These are phyloP conservation scores for Anthopleura xanthogrammica DNA, from an alignment of 92 coral and sea anemone genomes.

Conservation along the genomic window DNA sequence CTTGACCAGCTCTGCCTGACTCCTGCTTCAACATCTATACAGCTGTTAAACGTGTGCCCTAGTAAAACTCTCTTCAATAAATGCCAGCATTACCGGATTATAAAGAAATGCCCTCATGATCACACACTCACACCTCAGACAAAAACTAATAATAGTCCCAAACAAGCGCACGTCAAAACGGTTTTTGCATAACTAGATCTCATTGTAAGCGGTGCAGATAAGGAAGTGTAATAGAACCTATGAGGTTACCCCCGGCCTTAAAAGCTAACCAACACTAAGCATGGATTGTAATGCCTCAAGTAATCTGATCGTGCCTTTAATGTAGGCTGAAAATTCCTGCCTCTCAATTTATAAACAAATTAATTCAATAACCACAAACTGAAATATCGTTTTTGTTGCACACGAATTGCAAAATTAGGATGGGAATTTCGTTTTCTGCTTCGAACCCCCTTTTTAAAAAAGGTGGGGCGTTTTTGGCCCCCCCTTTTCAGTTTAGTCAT, in stretches of 20 bases:
- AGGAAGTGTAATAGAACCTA: not conserved
- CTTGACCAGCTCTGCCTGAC: not conserved
- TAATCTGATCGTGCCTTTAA: constrained; percentile 30
- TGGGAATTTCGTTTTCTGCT: not conserved
- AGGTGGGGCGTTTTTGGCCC: constrained; percentile 13
- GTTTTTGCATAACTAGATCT: constrained; percentile 12
- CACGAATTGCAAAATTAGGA: not conserved
- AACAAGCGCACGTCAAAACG: constrained; percentile 13
- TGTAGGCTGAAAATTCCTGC: constrained; percentile 12
- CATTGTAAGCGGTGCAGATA: constrained; percentile 17
- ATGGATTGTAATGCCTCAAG: constrained; percentile 4
- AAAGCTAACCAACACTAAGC: constrained; percentile 15
- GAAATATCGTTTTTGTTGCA: not conserved
- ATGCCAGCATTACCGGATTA: constrained; percentile 1
- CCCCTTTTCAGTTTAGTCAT: not conserved
- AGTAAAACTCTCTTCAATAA: not conserved
- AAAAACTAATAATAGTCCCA: constrained; percentile 21
- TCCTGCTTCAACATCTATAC: not conserved
- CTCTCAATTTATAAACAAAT: constrained; percentile 28
- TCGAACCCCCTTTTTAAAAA: not conserved
- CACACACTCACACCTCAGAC: not conserved
- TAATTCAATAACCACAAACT: constrained; percentile 25
- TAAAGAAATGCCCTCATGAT: constrained; percentile 13
- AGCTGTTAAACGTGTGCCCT: constrained; percentile 11
- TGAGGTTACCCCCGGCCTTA: constrained; percentile 13